These are phyloP conservation scores for Cuculus canorus DNA, from an alignment of 2,797 vertebrate genomes.

Conservation along the genomic window DNA sequence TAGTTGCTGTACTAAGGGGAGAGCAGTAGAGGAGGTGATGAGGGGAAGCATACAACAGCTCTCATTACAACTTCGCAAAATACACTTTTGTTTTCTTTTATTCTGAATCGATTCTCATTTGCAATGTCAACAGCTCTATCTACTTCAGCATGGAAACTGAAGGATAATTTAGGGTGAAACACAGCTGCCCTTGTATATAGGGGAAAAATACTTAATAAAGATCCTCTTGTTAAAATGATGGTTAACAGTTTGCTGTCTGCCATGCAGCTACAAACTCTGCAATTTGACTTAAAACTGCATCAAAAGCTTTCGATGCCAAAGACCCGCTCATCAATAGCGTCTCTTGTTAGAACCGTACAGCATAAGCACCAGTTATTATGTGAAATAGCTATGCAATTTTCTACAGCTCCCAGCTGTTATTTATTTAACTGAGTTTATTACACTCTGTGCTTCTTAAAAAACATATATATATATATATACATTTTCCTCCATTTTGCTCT, in stretches of 20 bases:
- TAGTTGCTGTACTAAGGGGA: neutral
- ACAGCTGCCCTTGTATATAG: conserved; percentile 75
- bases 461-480: conserved; percentile 27
- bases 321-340: conserved; percentile 80
- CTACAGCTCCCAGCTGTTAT: conserved; percentile 81
- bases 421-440: conserved; percentile 82
- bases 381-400: conserved; percentile 82
- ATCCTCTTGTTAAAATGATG: conserved; percentile 82
- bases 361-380: conserved; percentile 83
- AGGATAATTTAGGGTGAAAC: conserved; percentile 80
- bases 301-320: conserved; percentile 80
- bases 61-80: conserved; percentile 4
- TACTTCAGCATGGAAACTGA: conserved; percentile 71
- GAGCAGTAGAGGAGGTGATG: neutral
- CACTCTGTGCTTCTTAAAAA: conserved; percentile 58
- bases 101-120: conserved; percentile 69
- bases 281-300: conserved; percentile 84
- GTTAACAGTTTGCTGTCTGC: conserved; percentile 78
- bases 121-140: conserved; percentile 78
- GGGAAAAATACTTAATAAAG: conserved; percentile 81
- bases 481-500: conserved; percentile 68
- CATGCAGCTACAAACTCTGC: conserved; percentile 78
- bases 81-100: conserved; percentile 61
- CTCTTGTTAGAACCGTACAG: conserved; percentile 82
- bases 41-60: neutral